Evolutionary conservation across 2,888 invertebrate species (phyloP), one percentile per base, ranked within the genome.

Genomic region (Dusona sp.): DNA sequence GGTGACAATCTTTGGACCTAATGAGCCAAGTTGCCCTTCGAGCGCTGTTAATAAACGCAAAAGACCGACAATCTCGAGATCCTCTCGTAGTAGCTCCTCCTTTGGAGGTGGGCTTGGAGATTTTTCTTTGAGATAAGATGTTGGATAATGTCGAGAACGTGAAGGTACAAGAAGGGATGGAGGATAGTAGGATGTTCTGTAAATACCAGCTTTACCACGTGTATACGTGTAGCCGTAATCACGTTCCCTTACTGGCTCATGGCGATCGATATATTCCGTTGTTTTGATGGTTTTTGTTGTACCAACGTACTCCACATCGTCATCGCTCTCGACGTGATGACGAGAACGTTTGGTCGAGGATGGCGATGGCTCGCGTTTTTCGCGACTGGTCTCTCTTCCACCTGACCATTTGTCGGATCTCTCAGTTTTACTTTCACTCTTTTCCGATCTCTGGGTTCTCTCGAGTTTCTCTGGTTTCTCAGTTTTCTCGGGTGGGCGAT

Each of bases 1-100:
- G 85, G 97, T 96, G 0, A 97, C 96, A 19, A 98, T 95, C 94
- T 97, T 97, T 0, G 98, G 98, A 0, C 98, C 98, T 8, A 98
- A 94, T 54, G 97, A 97, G n/a, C 98, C 98, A 73, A 98, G 94
- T 91, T 97, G 97, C 89, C 97, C 97, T 93, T 98, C 98, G 7
- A 98, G 94, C 0, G 98, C 98, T 0, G 97, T 97, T 0, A 98
- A 95, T 87, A 97, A 95, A 54, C 98, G 95, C 83, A 98, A 94
- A 73, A 97, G 88, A 7, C 94, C 94, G n/a, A 94, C 92, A 3
- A 95, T 94, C 68, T 94, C 94, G 7, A 94, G 86, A 77, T 93
- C 92, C 54, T 94, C 94, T 0, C 88, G 89, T 9, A 93, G 80
- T 16, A 89, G 82, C 3, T 94, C 94, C 3, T 92, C 94, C 54